These are phyloP conservation scores for Masticophis lateralis DNA, from an alignment of 2,797 vertebrate genomes.

Conservation along the genomic window DNA sequence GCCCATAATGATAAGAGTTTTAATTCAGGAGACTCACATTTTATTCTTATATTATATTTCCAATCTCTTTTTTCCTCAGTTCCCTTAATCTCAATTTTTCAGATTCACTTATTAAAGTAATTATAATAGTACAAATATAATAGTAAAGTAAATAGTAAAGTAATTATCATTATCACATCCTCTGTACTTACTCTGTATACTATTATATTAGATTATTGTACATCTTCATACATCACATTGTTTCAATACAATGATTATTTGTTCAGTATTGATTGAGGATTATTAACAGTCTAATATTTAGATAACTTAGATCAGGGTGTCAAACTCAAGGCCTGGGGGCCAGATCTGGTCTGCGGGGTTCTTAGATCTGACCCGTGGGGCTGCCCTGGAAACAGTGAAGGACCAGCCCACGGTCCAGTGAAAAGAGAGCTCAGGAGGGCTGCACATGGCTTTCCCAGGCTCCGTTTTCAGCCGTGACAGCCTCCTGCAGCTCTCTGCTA, in stretches of 20 bases:
- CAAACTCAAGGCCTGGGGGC: too few relatives aligned
- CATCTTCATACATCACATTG: background rate
- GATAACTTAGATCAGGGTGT: background rate
- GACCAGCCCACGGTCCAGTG: too few relatives aligned
- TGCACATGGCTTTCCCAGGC: too few relatives aligned
- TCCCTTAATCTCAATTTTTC: background rate
- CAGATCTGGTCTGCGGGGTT: too few relatives aligned
- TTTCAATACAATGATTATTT: background rate
- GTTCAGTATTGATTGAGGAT: background rate
- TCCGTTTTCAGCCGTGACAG: too few relatives aligned
- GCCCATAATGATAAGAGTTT: background rate
- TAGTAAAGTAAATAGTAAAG: background rate
- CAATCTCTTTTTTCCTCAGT: background rate
- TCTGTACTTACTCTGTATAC: background rate
- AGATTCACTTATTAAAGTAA: background rate
- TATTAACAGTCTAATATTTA: background rate
- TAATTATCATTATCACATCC: background rate
- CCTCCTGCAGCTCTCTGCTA: too few relatives aligned
- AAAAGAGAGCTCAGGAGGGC: too few relatives aligned
- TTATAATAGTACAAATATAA: background rate
- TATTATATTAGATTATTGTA: background rate
- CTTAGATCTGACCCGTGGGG: too few relatives aligned
- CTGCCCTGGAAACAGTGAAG: too few relatives aligned
- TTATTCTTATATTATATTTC: background rate
- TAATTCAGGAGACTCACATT: background rate